phyloP scores from a whole-genome alignment of 1,140 invertebrate species.

The Heterodera carotae region DNA sequence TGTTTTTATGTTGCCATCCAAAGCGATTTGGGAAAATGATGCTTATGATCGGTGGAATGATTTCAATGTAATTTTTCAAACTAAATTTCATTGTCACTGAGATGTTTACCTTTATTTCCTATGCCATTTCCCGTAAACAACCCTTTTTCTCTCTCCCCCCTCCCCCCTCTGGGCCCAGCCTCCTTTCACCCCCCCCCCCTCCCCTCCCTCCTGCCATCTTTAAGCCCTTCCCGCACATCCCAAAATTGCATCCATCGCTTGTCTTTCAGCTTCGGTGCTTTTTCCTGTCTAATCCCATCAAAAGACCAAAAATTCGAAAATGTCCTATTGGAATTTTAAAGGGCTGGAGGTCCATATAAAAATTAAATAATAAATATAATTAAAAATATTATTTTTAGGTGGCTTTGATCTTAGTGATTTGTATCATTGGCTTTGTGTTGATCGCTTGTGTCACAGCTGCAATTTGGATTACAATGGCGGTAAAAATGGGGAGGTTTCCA shows the following conservation, averaged over 20 bases:
- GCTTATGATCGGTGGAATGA: conserved; percentile 9
- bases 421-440: conserved; percentile 7
- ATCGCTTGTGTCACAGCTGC: conserved; percentile 2
- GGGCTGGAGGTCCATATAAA: background rate
- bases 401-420: conserved; percentile 10
- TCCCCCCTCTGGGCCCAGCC: background rate
- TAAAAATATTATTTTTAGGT: background rate
- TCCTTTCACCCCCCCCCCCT: background rate
- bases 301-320: background rate
- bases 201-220: background rate
- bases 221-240: no score
- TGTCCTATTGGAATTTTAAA: conserved; percentile 7
- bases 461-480: conserved; percentile 6
- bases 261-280: background rate
- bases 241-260: background rate
- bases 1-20: background rate
- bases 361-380: no score
- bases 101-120: background rate
- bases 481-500: background rate
- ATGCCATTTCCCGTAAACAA: conserved; percentile 4
- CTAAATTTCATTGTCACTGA: background rate
- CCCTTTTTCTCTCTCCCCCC: background rate
- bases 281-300: background rate
- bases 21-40: conserved; percentile 5
- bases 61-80: background rate